Conservation (phyloP, 1,140 invertebrate genomes). For the Psix sp. region DNA sequence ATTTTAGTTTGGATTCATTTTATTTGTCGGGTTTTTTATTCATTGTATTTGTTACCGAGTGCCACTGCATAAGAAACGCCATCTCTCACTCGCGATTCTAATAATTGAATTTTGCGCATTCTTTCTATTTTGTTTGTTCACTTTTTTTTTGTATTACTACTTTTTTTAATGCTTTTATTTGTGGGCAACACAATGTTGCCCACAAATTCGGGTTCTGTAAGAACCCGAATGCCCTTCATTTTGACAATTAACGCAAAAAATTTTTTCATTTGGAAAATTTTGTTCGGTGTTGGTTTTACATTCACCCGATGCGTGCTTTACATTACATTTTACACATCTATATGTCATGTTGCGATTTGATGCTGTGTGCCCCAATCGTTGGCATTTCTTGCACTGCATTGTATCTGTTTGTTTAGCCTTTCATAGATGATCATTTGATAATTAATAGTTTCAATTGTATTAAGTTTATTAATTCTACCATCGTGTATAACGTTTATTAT, state of each 20-base stretch:
- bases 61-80: too few relatives aligned
- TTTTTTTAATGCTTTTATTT: too few relatives aligned
- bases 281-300: conserved; percentile 10
- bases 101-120: too few relatives aligned
- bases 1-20: too few relatives aligned
- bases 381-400: conserved; percentile 57
- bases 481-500: conserved; percentile 32
- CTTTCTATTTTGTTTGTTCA: too few relatives aligned
- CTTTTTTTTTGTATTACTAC: too few relatives aligned
- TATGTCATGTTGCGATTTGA: conserved; percentile 47
- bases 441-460: conserved; percentile 24
- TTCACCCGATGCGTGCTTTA: conserved; percentile 8
- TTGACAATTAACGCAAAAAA: background rate
- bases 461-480: conserved; percentile 23
- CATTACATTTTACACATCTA: conserved; percentile 37
- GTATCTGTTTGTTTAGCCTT: conserved; percentile 37
- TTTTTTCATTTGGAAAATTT: too few relatives aligned
- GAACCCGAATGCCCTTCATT: background rate
- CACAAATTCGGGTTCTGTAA: too few relatives aligned
- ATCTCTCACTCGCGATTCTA: too few relatives aligned
- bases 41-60: too few relatives aligned
- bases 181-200: too few relatives aligned
- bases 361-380: conserved; percentile 39
- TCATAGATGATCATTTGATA: conserved; percentile 45
- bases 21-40: too few relatives aligned